Evolutionary conservation across 2,888 invertebrate genomes (phyloP).

Genomic region (Lucinisca nassula): DNA sequence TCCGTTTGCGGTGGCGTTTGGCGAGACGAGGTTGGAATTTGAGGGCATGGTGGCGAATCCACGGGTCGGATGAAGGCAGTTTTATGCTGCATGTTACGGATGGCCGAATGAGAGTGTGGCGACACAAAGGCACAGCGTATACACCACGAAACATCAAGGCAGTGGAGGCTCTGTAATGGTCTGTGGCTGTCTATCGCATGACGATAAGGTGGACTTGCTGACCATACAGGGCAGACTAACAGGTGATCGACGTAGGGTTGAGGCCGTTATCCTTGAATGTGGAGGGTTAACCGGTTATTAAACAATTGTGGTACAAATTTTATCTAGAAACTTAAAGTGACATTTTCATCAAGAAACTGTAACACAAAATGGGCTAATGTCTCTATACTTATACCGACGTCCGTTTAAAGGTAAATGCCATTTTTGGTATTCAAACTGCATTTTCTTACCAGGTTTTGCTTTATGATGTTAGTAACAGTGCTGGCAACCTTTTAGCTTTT

Average conservation of each 20-base stretch:
- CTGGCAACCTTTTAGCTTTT: too few relatives aligned
- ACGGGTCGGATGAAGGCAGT: slow-evolving; percentile 20
- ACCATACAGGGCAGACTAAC: neutral
- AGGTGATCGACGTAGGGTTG: neutral
- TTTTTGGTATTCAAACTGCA: too few relatives aligned
- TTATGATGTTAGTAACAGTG: too few relatives aligned
- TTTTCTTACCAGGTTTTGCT: too few relatives aligned
- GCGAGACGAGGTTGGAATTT: slow-evolving; percentile 20
- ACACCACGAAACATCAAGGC: neutral
- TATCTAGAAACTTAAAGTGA: neutral
- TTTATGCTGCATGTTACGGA: slow-evolving; percentile 10
- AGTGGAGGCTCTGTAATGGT: neutral
- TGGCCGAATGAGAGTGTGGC: slow-evolving; percentile 15
- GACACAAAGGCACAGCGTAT: neutral
- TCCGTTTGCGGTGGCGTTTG: slow-evolving; percentile 18
- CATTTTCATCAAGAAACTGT: neutral
- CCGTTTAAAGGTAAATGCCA: too few relatives aligned
- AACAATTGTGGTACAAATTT: neutral
- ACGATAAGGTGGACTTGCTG: neutral
- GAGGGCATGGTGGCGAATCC: slow-evolving; percentile 22
- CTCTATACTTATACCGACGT: neutral
- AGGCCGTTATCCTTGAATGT: neutral
- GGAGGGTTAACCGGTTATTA: neutral
- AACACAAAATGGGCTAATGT: neutral
- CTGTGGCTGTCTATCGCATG: neutral